phyloP scores from a whole-genome alignment of 1,140 invertebrate species.

The Stegodyphus mimosarum region DNA sequence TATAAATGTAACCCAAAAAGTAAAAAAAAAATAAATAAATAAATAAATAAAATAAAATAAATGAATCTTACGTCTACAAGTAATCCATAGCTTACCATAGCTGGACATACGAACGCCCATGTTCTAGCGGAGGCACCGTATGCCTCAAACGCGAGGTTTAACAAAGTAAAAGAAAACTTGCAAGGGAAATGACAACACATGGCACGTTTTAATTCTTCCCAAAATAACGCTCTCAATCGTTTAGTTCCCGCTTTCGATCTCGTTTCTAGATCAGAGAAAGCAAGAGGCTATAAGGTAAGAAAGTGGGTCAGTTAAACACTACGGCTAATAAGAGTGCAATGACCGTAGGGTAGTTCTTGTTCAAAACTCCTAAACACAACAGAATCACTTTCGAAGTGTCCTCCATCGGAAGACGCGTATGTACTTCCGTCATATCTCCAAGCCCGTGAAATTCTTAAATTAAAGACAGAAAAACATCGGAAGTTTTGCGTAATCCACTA shows the following conservation, averaged over 20 bases:
- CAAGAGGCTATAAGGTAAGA: neutral
- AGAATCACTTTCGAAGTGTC: no score
- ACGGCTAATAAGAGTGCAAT: neutral
- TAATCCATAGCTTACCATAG: constrained; percentile 56
- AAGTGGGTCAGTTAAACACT: constrained; percentile 17
- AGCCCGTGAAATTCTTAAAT: no score
- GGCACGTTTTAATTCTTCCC: neutral
- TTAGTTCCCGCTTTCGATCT: constrained; percentile 16
- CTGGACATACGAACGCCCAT: constrained; percentile 57
- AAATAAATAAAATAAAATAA: constrained; percentile 6
- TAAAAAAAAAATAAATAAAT: neutral
- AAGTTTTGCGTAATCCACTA: no score
- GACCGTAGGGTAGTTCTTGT: neutral
- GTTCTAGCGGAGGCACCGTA: neutral
- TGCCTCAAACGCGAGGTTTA: neutral
- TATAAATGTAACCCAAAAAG: no score
- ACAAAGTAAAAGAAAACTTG: neutral
- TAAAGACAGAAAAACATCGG: no score
- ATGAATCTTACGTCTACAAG: constrained; percentile 52
- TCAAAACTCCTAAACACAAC: no score
- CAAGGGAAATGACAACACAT: neutral
- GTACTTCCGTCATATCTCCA: no score
- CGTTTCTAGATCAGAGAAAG: constrained; percentile 21
- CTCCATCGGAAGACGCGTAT: no score
- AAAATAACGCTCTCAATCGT: constrained; percentile 1